A percentile compares a stretch with the other conserved stretches of the same genome.
Evolutionary conservation across 2,888 invertebrate genomes (phyloP).

Genomic region (Philereme transversata): DNA sequence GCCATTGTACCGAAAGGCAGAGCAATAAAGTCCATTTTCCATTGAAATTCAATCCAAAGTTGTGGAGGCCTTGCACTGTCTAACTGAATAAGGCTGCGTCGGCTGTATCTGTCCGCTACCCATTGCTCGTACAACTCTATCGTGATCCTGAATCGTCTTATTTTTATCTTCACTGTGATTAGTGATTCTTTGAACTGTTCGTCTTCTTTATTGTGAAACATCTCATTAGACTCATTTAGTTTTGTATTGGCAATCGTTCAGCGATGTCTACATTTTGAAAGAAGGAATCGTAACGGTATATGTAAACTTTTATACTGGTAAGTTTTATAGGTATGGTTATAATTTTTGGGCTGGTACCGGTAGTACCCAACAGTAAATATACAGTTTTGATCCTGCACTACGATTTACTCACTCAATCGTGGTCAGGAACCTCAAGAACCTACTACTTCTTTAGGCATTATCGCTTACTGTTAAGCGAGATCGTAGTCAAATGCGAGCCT

Average conservation of each 20-base stretch:
- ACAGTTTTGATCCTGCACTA: too few species aligned
- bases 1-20: neutral
- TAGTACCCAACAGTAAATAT: too few species aligned
- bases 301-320: too few species aligned
- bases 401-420: too few species aligned
- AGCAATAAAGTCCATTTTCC: conserved; percentile 1
- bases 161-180: conserved; percentile 30
- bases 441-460: too few species aligned
- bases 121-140: conserved; percentile 67
- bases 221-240: conserved; percentile 6
- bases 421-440: too few species aligned
- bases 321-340: too few species aligned
- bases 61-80: conserved; percentile 42
- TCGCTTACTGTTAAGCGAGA: too few species aligned
- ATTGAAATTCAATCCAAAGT: neutral
- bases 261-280: too few species aligned
- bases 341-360: too few species aligned
- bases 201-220: conserved; percentile 5
- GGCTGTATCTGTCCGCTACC: conserved; percentile 60
- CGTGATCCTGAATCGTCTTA: conserved; percentile 35
- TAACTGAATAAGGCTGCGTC: conserved; percentile 70
- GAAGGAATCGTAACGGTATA: too few species aligned
- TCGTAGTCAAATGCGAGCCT: too few species aligned
- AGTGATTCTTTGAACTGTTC: conserved; percentile 6
- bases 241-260: neutral